phyloP scores from a whole-genome alignment of 2,888 invertebrate species.

The Andrena minutula region DNA sequence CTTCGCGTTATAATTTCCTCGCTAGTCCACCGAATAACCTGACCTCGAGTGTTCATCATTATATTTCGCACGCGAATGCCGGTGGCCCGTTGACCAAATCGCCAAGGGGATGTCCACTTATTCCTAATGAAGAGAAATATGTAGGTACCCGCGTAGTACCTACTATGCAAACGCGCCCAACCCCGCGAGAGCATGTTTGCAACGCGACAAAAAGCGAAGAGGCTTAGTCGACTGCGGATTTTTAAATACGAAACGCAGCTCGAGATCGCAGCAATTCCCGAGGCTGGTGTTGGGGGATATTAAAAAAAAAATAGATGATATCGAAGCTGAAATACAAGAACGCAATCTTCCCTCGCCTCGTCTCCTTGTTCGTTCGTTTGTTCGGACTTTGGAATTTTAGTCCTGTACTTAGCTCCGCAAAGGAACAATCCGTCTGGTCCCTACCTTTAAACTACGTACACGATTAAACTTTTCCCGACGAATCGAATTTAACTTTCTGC shows the following conservation, averaged over 20 bases:
- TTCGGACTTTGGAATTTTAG: slow-evolving; percentile 63
- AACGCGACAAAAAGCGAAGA: neutral
- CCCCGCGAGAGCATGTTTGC: neutral
- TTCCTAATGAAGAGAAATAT: slow-evolving; percentile 7
- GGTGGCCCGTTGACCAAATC: neutral
- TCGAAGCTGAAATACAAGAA: neutral
- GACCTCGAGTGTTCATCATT: neutral
- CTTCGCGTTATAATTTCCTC: slow-evolving; percentile 3
- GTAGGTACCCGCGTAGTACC: no score
- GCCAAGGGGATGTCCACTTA: neutral
- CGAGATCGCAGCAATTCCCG: neutral
- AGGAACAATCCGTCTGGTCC: slow-evolving; percentile 70
- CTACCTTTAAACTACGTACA: slow-evolving; percentile 72
- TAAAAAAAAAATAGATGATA: neutral
- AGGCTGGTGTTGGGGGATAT: neutral
- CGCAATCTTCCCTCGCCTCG: neutral
- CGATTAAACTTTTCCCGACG: slow-evolving; percentile 82
- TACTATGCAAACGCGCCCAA: neutral
- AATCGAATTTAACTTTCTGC: slow-evolving; percentile 82
- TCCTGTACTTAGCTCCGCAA: slow-evolving; percentile 65
- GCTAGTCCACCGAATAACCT: neutral
- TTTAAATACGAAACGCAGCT: neutral
- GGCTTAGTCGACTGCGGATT: neutral
- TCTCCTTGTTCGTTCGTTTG: slow-evolving; percentile 44
- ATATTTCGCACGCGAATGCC: neutral